These are phyloP conservation scores for Archips crataeganus DNA, from an alignment of 2,888 invertebrate species.

Conservation along the genomic window DNA sequence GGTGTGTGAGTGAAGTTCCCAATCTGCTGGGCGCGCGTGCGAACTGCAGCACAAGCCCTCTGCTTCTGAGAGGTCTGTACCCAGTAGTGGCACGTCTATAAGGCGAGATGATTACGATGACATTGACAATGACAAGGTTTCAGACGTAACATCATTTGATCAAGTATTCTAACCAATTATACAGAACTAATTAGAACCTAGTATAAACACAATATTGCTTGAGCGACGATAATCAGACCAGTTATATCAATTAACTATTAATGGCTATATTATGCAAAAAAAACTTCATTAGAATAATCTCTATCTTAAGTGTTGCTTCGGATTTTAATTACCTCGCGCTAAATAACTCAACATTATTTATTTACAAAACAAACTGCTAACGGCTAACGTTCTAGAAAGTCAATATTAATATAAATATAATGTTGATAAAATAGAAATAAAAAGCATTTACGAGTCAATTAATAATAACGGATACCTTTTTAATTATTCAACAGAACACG, in stretches of 20 bases:
- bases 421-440: conserved; percentile 37
- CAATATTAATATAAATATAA: conserved; percentile 36
- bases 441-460: conserved; percentile 20
- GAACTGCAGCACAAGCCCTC: no score
- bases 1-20: no score
- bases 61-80: no score
- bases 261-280: conserved; percentile 36
- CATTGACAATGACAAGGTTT: not conserved
- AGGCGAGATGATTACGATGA: no score
- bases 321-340: conserved; percentile 31
- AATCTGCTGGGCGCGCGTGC: no score
- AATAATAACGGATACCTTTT: conserved; percentile 25
- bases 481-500: conserved; percentile 30
- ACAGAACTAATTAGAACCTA: conserved; percentile 24
- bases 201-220: conserved; percentile 18
- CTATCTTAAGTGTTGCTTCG: conserved; percentile 32
- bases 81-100: no score
- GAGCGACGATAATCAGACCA: conserved; percentile 23
- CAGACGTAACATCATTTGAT: not conserved
- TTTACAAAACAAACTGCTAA: conserved; percentile 33
- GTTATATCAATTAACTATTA: conserved; percentile 35
- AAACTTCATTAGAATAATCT: conserved; percentile 34
- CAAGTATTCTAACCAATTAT: conserved; percentile 21
- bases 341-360: conserved; percentile 34
- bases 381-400: conserved; percentile 36